Evolutionary conservation across 1,140 invertebrate species (phyloP), one percentile per base, ranked within the genome.

Genomic region (Tetranychus urticae): DNA sequence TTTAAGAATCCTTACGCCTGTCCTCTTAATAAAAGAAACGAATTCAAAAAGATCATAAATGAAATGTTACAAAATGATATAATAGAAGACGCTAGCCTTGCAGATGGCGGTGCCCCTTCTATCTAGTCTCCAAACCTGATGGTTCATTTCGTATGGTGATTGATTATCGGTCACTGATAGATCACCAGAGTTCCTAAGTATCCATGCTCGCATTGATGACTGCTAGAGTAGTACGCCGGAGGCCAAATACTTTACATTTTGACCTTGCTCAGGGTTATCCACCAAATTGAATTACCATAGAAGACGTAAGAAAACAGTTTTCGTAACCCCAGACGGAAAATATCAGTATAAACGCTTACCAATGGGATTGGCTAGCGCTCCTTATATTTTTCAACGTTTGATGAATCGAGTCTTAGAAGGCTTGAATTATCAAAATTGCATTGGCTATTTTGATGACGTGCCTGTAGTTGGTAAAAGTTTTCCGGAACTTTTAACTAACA

Each of bases 231-330:
- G 5, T 8, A 5, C 61, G 5, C 14, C 54, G n/a, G 37, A 35
- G 3, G n/a, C 34, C 47, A 60, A 39, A 31, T 56, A 34, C 13
- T 63, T 63, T 42, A 52, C 14, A n/a, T n/a, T 39, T 66, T 13
- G 64, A 66, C 62, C 52, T 65, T n/a, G 39, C 34, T 12, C 42
- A 13, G n/a, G 77, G 76, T 0, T 80, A 75, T 63, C 70, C n/a
- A 72, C 65, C 77, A 76, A 66, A 39, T 76, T 64, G 35, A 70
- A 2, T 59, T 73, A 2, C 65, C 68, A 55, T 47, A 65, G 70
- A 2, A 68, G 70, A 58, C 70, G 67, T 39, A 63, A 70, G 58
- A 78, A 74, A 62, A 73, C 76, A 0, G 73, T 75, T 1, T 77
- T 77, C 63, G 63, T 67, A 0, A 70, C 69, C 56, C 67, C 64